Percentiles rank a stretch among this genome's conserved stretches.
Evolutionary conservation across 2,888 invertebrate species (phyloP).

Genomic region (Melikaiella ostensackeni): DNA sequence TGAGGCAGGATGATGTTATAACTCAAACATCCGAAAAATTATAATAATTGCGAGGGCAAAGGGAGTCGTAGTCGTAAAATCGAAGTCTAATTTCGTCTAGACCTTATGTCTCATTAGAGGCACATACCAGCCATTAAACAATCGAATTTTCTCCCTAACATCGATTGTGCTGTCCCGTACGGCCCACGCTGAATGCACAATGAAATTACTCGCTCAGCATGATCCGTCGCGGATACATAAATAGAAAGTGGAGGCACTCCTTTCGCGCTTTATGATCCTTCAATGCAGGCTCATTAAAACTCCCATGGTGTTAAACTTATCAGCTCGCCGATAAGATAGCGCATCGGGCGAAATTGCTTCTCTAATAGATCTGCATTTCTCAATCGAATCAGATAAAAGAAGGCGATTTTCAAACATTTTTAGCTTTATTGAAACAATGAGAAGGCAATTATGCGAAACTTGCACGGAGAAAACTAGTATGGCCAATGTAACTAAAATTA

Average conservation of each 20-base stretch:
- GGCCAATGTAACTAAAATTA: no score
- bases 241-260: slow-evolving; percentile 40
- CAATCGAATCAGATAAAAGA: background rate
- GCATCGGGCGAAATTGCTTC: slow-evolving; percentile 24
- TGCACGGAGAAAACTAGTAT: no score
- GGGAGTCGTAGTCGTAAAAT: background rate
- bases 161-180: slow-evolving; percentile 20
- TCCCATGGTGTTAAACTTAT: slow-evolving; percentile 1
- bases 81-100: background rate
- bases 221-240: slow-evolving; percentile 37
- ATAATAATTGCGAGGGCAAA: background rate
- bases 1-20: no score
- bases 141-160: slow-evolving; percentile 35
- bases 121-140: slow-evolving; percentile 17
- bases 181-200: slow-evolving; percentile 32
- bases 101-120: background rate
- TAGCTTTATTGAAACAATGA: no score
- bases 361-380: slow-evolving; percentile 28
- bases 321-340: slow-evolving; percentile 20
- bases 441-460: no score
- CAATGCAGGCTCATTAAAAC: slow-evolving; percentile 24
- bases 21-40: no score
- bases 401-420: no score
- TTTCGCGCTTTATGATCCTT: slow-evolving; percentile 36
- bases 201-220: slow-evolving; percentile 34